Evolutionary conservation across 2,797 vertebrate species (phyloP).

Genomic region (Staurois parvus): DNA sequence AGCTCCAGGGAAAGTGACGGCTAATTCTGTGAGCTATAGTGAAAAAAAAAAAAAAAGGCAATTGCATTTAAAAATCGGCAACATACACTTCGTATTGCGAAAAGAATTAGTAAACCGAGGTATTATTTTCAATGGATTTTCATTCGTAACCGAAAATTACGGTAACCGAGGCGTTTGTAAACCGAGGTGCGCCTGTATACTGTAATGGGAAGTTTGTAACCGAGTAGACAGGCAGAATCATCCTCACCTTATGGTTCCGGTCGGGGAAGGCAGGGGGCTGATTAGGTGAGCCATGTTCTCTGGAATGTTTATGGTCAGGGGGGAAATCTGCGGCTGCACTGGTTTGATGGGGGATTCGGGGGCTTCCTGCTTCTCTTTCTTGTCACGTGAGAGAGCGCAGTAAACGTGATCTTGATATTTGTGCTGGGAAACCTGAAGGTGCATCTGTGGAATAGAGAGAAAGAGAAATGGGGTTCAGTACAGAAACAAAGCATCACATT

Average conservation of each 20-base stretch:
- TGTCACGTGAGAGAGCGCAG: constrained; percentile 90
- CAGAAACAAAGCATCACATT: neutral
- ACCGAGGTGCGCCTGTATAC: no score
- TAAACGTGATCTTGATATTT: constrained; percentile 98
- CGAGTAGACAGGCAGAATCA: no score
- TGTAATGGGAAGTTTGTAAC: no score
- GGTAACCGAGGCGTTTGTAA: no score
- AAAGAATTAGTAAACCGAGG: no score
- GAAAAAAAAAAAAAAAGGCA: no score
- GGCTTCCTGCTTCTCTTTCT: constrained; percentile 87
- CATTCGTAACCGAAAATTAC: no score
- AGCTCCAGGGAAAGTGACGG: no score
- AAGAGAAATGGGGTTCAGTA: neutral
- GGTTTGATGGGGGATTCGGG: constrained; percentile 91
- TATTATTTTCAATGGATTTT: no score
- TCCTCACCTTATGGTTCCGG: constrained; percentile 94
- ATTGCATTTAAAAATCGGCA: no score
- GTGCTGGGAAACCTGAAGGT: constrained; percentile 98
- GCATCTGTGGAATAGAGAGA: constrained; percentile 81
- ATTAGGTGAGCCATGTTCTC: constrained; percentile 96
- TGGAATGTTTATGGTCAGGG: constrained; percentile 97
- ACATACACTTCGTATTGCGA: no score
- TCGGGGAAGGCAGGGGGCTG: constrained; percentile 95
- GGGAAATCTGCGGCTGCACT: constrained; percentile 94
- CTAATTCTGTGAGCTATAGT: no score